Evolutionary conservation across 2,888 invertebrate species (phyloP), one percentile per base, ranked within the genome.

Genomic region (Bibio marci): DNA sequence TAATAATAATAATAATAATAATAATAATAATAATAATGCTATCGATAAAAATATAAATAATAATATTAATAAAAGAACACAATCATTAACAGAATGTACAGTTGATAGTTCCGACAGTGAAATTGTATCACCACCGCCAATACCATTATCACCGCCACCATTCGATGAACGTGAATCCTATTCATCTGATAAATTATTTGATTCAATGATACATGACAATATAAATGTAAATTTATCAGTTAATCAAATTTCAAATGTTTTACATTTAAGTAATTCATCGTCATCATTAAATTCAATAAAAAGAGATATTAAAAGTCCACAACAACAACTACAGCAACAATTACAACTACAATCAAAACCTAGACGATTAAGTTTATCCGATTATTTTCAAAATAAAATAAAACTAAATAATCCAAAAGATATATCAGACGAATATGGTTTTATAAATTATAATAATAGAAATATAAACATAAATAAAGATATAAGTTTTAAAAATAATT

Each of bases 81-180:
- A n/a, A n/a, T n/a, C n/a, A n/a, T 61, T 70, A 25, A 66, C 73
- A 12, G 78, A 80, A 48, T 67, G 74, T 46, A 79, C 76, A 41
- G 8, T 22, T 22, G 82, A 85, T 54, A 83, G 81, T 48, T 82
- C 80, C 1, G 86, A 86, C 48, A 80, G 78, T 52, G 86, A 86
- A 51, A 64, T 81, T 35, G 69, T 80, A 4, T 75, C 80, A 3
- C 83, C 83, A 4, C 85, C 83, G 6, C 80, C 83, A 1, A 73
- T 80, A 46, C 83, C 85, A 5, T 73, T 71, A 17, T 73, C 79
- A 10, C 75, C 82, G 0, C 80, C 81, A 2, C 80, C 81, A 6
- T 55, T 73, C 48, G 78, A 79, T 43, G 80, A 82, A 35, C 22
- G 22, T 22, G 22, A 22, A 22, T 22, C 22, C 4, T 6, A 6